Evolutionary conservation across 2,113 vertebrate species (phyloP).

Genomic region (Prinia subflava): DNA sequence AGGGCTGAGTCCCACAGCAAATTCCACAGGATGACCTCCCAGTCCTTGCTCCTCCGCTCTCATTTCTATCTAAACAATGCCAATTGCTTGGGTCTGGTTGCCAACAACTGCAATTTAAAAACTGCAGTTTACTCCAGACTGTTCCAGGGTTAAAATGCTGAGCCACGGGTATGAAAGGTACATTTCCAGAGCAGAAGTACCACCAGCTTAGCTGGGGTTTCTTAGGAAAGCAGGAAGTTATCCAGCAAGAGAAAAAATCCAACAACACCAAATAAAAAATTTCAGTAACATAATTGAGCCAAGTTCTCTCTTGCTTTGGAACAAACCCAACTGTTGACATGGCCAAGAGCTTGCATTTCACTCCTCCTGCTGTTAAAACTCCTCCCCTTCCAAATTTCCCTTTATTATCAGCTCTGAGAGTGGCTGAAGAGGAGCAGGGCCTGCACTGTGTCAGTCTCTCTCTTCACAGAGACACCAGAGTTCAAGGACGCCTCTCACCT

Average conservation of each 20-base stretch:
- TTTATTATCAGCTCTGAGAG: background rate
- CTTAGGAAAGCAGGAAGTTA: background rate
- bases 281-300: background rate
- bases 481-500: conserved; percentile 75
- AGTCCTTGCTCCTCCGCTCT: background rate
- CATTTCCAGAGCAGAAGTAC: background rate
- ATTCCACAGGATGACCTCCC: conserved; percentile 42
- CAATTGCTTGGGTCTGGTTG: background rate
- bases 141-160: background rate
- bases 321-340: conserved; percentile 1
- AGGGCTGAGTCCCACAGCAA: conserved; percentile 2
- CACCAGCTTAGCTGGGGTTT: background rate
- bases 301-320: conserved; percentile 3
- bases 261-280: background rate
- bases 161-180: background rate
- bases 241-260: background rate
- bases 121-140: background rate
- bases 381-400: background rate
- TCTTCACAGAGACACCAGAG: background rate
- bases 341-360: conserved; percentile 25
- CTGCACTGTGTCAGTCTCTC: conserved; percentile 8
- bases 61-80: conserved; percentile 24
- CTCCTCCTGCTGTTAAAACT: background rate
- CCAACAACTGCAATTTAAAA: background rate
- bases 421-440: background rate